Evolutionary conservation across 2,113 vertebrate genomes (phyloP).

Genomic region (Lota lota): DNA sequence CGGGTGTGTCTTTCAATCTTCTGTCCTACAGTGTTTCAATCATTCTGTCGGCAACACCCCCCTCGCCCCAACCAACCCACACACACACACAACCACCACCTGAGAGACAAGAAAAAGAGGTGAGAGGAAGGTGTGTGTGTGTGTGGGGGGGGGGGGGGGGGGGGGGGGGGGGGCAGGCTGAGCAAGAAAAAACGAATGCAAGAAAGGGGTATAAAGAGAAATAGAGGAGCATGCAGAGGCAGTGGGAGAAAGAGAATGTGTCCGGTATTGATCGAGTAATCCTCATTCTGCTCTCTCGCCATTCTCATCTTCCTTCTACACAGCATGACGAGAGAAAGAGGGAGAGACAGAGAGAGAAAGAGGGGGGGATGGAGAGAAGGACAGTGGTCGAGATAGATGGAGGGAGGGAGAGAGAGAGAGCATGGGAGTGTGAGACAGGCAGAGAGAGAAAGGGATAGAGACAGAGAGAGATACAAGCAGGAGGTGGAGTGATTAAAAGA

Average conservation of each 20-base stretch:
- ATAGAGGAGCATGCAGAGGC: not conserved
- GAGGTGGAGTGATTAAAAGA: slow-evolving; percentile 17
- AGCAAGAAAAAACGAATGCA: too few species aligned
- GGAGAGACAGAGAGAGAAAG: not conserved
- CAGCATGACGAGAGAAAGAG: slow-evolving; percentile 41
- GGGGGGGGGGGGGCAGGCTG: too few species aligned
- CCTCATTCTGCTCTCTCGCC: not conserved
- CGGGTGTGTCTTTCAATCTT: not conserved
- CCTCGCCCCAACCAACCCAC: too few species aligned
- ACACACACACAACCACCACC: too few species aligned
- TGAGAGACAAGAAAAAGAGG: too few species aligned
- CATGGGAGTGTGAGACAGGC: not conserved
- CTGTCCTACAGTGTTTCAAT: too few species aligned
- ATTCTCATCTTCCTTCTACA: slow-evolving; percentile 20
- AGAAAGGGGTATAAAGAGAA: not conserved
- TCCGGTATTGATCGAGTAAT: not conserved
- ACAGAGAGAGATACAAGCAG: slow-evolving; percentile 25
- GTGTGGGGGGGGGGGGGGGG: not conserved
- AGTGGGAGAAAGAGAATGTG: not conserved
- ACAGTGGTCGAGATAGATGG: too few species aligned
- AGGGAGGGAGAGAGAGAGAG: too few species aligned
- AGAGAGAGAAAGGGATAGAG: slow-evolving; percentile 16
- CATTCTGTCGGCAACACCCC: too few species aligned
- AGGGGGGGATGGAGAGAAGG: not conserved
- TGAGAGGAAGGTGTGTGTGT: not conserved